phyloP scores from a whole-genome alignment of 2,797 vertebrate species.

The Poeciliopsis paucimaculata region DNA sequence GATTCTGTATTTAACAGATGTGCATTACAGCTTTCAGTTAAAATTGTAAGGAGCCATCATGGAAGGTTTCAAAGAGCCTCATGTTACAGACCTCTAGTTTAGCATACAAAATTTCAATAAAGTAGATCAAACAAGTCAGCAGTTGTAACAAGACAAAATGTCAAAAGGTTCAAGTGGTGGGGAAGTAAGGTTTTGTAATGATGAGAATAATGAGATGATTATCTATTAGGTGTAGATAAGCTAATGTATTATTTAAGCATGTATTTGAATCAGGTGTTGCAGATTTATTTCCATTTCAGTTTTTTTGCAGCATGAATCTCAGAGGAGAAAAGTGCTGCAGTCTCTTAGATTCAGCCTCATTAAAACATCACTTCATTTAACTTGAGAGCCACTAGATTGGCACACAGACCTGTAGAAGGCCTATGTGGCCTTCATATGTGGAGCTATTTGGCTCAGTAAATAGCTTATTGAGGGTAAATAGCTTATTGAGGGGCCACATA shows the following conservation, averaged over 20 bases:
- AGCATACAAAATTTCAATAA: too few species aligned
- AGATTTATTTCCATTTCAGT: slow-evolving; percentile 8
- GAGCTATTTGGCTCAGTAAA: slow-evolving; percentile 46
- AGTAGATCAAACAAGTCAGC: too few species aligned
- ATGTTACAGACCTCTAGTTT: too few species aligned
- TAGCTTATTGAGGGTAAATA: slow-evolving; percentile 39
- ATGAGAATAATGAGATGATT: slow-evolving; percentile 31
- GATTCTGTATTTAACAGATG: too few species aligned
- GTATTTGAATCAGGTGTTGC: slow-evolving; percentile 47
- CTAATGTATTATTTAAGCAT: slow-evolving; percentile 31
- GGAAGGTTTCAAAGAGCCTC: too few species aligned
- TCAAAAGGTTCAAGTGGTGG: too few species aligned
- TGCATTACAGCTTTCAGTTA: too few species aligned
- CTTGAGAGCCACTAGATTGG: slow-evolving; percentile 45
- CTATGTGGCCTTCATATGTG: slow-evolving; percentile 44
- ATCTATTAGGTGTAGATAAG: slow-evolving; percentile 19
- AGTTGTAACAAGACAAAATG: too few species aligned
- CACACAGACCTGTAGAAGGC: slow-evolving; percentile 37
- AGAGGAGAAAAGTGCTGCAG: slow-evolving; percentile 47
- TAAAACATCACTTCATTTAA: slow-evolving; percentile 67
- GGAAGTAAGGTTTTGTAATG: neutral
- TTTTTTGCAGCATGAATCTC: slow-evolving; percentile 25
- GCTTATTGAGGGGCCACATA: slow-evolving; percentile 29
- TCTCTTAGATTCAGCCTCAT: slow-evolving; percentile 59
- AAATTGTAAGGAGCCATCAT: too few species aligned